phyloP scores from a whole-genome alignment of 2,888 invertebrate genomes.

The Clepsis dumicolana region DNA sequence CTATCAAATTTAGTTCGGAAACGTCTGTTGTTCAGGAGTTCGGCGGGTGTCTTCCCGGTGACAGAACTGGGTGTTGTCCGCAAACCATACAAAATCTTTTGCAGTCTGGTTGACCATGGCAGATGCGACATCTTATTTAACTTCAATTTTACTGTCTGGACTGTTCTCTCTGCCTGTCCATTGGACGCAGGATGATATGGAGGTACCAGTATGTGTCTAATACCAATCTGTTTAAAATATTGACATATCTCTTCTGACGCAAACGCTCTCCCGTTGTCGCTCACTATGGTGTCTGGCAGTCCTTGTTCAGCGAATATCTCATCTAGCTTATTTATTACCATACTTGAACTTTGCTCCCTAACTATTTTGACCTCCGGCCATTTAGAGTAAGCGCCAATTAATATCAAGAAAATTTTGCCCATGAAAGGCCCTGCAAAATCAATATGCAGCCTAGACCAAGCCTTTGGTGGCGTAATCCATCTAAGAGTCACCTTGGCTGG shows the following conservation, averaged over 20 bases:
- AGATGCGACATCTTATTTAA: background rate
- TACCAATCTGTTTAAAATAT: background rate
- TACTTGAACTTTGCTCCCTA: background rate
- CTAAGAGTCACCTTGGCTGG: background rate
- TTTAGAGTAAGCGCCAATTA: background rate
- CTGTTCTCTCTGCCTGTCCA: no score
- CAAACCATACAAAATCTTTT: background rate
- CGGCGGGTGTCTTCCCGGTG: background rate
- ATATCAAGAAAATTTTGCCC: no score
- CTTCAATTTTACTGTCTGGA: background rate
- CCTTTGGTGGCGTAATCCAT: background rate
- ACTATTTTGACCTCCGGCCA: background rate
- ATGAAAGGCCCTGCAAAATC: background rate
- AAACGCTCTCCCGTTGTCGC: background rate
- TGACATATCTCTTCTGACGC: background rate
- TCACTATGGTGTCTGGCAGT: no score
- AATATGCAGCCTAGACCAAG: background rate
- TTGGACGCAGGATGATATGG: no score
- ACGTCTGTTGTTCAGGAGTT: background rate
- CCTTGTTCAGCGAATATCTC: no score
- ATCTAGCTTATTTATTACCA: background rate
- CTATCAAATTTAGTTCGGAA: background rate
- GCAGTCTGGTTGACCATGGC: background rate
- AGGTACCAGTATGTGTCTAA: background rate
- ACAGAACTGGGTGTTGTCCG: no score